Evolutionary conservation across 2,888 invertebrate species (phyloP).

Genomic region (Cephus nigrinus): DNA sequence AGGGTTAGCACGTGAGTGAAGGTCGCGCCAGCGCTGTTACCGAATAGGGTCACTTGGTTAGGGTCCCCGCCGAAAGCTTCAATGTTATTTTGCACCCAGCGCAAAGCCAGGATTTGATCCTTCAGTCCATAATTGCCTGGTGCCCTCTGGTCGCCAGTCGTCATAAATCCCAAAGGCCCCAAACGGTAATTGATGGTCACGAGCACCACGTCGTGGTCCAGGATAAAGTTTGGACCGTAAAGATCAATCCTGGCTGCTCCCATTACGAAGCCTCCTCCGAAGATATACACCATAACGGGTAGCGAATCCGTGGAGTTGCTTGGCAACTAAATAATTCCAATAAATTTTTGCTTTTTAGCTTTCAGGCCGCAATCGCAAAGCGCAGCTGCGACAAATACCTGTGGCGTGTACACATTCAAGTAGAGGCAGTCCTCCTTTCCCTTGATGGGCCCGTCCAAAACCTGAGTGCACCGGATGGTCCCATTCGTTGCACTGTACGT

Average conservation of each 20-base stretch:
- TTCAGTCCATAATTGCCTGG: conserved; percentile 42
- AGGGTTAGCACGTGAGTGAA: conserved; percentile 10
- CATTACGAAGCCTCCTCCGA: conserved; percentile 28
- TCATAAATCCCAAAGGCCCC: conserved; percentile 40
- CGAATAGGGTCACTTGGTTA: conserved; percentile 33
- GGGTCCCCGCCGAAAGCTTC: conserved; percentile 36
- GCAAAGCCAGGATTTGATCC: conserved; percentile 37
- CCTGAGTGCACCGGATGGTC: background rate
- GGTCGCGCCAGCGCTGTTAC: conserved; percentile 18
- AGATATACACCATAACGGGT: conserved; percentile 41
- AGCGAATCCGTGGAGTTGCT: conserved; percentile 2
- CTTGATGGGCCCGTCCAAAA: no score
- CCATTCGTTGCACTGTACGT: background rate
- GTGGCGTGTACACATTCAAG: conserved; percentile 17
- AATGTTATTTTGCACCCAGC: conserved; percentile 39
- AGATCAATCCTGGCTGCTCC: background rate
- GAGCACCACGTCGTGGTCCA: conserved; percentile 39
- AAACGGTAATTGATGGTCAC: conserved; percentile 45
- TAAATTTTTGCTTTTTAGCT: no score
- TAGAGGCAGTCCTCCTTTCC: conserved; percentile 8
- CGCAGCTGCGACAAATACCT: no score
- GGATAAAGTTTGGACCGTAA: conserved; percentile 35
- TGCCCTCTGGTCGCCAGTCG: conserved; percentile 34
- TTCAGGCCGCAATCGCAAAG: no score
- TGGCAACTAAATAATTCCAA: no score